Evolutionary conservation across 1,140 invertebrate genomes (phyloP), one percentile per base, ranked within the genome.

Genomic region (Leptoteleia sp.): DNA sequence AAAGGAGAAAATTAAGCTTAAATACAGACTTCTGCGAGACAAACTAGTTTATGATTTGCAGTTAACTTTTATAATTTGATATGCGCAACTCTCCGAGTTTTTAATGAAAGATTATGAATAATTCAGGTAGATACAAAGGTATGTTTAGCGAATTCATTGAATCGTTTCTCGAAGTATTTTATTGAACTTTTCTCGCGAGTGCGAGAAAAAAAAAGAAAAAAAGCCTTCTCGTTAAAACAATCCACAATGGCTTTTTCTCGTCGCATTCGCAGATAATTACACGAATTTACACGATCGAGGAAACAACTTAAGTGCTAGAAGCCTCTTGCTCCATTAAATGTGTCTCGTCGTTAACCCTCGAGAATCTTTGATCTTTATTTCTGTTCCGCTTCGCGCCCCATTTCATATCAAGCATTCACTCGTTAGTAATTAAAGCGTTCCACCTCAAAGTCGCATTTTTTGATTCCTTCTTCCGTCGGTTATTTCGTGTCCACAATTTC

Each of bases 221-320:
- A 70, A 71, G 19, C 6, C 6, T 27, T 40, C 61, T 76, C 78
- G 67, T 80, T 72, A 80, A 80, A 76, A 80, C 72, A 72, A 76
- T 73, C 59, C 65, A 65, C 61, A 76, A 80, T 76, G 62, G 78
- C 67, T 68, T 80, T 76, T 72, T 80, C 77, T 75, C 54, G 71
- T 76, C 54, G 67, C 68, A 76, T 72, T 80, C 67, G 67, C 62
- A 68, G 78, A 80, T 76, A 80, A 80, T 80, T 76, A 80, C 68
- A 76, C 37, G 55, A 80, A 80, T 80, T 76, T 80, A 72, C 78
- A 76, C 78, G 67, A 76, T 64, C 55, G 61, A 68, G 62, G 72
- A 80, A 76, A 75, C 71, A 72, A 80, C 72, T 72, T 80, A 68
- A 80, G 67, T 72, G 67, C 71, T 16, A 31, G 37, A 11, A 68